phyloP scores from a whole-genome alignment of 2,113 vertebrate genomes.

The Neoarius graeffei region DNA sequence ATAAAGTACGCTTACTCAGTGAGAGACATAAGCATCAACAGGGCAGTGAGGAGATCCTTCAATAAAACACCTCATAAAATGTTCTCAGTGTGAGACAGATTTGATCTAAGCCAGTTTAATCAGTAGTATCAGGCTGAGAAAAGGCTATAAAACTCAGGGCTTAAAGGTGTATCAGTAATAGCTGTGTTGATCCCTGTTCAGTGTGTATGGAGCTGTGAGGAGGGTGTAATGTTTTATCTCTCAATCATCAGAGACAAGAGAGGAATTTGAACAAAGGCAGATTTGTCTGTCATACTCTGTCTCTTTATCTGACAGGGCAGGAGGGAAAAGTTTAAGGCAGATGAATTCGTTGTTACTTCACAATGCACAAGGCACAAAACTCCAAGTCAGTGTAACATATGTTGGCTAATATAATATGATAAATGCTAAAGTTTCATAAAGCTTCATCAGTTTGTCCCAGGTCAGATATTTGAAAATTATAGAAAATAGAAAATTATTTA shows the following conservation, averaged over 20 bases:
- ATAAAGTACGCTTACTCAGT: neutral
- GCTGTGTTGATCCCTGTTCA: slow-evolving; percentile 26
- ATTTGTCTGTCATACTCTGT: slow-evolving; percentile 1
- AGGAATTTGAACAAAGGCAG: slow-evolving; percentile 17
- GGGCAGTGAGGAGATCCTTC: slow-evolving; percentile 37
- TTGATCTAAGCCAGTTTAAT: slow-evolving; percentile 50
- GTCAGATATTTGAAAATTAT: neutral
- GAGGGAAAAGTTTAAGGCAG: slow-evolving; percentile 4
- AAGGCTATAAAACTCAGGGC: slow-evolving; percentile 33
- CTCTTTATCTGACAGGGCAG: neutral
- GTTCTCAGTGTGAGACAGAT: slow-evolving; percentile 30
- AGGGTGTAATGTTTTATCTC: slow-evolving; percentile 42
- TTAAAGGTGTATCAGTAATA: slow-evolving; percentile 50
- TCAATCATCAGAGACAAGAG: slow-evolving; percentile 30
- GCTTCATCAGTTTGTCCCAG: too few relatives aligned
- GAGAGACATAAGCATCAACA: slow-evolving; percentile 15
- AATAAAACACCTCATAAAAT: slow-evolving; percentile 50
- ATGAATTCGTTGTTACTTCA: neutral
- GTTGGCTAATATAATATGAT: neutral
- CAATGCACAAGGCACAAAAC: neutral
- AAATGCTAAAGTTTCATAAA: too few relatives aligned
- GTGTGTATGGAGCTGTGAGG: slow-evolving; percentile 11
- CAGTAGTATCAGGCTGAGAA: slow-evolving; percentile 34
- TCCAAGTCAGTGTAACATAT: neutral
- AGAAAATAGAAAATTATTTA: too few relatives aligned